Evolutionary conservation across 1,140 invertebrate genomes (phyloP), one percentile per base, ranked within the genome.

Genomic region (Uloborus diversus): DNA sequence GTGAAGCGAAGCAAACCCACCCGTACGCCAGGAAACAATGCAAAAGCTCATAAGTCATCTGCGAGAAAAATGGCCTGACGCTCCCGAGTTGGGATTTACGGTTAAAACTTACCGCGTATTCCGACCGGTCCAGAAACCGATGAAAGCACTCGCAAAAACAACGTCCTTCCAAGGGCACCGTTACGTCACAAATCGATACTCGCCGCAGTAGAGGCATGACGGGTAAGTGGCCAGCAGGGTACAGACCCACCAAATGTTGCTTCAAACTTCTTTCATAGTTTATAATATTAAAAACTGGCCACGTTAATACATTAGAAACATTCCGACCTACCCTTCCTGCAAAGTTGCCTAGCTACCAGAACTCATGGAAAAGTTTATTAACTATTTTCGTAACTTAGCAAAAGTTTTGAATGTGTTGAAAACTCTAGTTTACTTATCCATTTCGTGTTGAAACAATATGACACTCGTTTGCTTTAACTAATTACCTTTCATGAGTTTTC

Each of bases 111-210:
- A 42, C 37, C 9, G 9, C 37, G 37, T 42, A 17, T 42, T 9
- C 37, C 37, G 9, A 17, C 17, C 37, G 37, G 37, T 42, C 37
- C 17, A 42, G 37, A 42, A 42, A 42, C 37, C 37, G 37, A 42
- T 42, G 37, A 42, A 42, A 42, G 1, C 9, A 42, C 37, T 42
- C 17, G 37, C 37, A 42, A 42, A 71, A 57, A 37, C 53, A 59
- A 71, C 53, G 69, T 56, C 69, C 69, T 71, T 71, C 35, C 53
- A 71, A 71, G 69, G 69, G 69, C 69, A 71, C 32, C 35, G 25
- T 27, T 33, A 57, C 68, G 68, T 71, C 53, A 71, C 53, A 23
- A 71, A 71, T 71, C 69, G 69, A 71, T 71, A 71, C 28, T 20
- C 69, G 33, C 56, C 33, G 69, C 69, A 71, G 69, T 37, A 23